Evolutionary conservation across 2,113 vertebrate species (phyloP).

Genomic region (Eptatretus burgeri): DNA sequence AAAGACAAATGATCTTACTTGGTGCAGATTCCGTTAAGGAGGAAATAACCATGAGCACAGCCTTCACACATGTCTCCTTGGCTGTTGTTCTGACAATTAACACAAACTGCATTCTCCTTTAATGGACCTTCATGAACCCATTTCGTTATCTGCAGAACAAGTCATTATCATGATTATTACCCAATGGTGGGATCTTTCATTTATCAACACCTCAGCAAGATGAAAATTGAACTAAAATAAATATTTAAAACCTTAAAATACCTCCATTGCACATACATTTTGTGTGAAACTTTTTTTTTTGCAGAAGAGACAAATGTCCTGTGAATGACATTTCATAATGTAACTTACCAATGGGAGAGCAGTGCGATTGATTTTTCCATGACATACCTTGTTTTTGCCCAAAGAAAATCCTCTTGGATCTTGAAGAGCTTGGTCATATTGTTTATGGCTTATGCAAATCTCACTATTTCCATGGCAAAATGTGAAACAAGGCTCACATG

Average conservation of each 20-base stretch:
- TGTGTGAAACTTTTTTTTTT: no score
- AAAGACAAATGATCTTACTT: slow-evolving; percentile 18
- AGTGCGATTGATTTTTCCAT: no score
- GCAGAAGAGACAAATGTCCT: no score
- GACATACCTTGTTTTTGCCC: slow-evolving; percentile 25
- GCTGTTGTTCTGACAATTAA: slow-evolving; percentile 60
- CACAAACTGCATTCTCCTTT: slow-evolving; percentile 43
- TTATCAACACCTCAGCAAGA: no score
- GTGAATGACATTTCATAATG: no score
- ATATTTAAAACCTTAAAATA: no score
- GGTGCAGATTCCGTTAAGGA: slow-evolving; percentile 46
- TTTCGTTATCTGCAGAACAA: slow-evolving; percentile 22
- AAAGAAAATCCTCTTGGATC: slow-evolving; percentile 27
- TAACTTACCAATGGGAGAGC: no score
- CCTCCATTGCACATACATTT: no score
- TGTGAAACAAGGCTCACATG: slow-evolving; percentile 37
- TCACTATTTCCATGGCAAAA: slow-evolving; percentile 50
- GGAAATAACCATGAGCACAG: slow-evolving; percentile 50
- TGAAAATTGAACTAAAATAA: no score
- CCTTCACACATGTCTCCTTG: slow-evolving; percentile 52
- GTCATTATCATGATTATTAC: no score
- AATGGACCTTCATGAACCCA: slow-evolving; percentile 44
- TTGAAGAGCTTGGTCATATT: slow-evolving; percentile 25
- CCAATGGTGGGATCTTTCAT: no score
- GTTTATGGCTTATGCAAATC: slow-evolving; percentile 37